Evolutionary conservation across 2,888 invertebrate genomes (phyloP).

Genomic region (Pristionchus mayeri): DNA sequence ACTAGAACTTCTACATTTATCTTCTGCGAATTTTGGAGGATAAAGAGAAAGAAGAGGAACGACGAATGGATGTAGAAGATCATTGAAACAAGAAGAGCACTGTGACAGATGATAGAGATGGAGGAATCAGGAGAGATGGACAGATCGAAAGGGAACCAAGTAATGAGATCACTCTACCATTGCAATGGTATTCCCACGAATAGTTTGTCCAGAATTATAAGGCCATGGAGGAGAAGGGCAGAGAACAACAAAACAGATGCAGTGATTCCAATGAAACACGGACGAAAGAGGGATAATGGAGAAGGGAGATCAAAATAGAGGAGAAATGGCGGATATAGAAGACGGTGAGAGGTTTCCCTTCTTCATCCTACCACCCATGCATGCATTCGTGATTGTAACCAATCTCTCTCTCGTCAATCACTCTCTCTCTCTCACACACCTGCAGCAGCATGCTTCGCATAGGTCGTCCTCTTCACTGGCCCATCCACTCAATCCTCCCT

Average conservation of each 20-base stretch:
- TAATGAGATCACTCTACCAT: background rate
- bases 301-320: background rate
- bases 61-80: background rate
- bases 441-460: constrained; percentile 47
- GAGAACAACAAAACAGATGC: background rate
- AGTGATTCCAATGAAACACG: background rate
- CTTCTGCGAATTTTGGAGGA: no score
- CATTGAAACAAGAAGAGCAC: background rate
- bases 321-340: background rate
- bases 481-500: constrained; percentile 45
- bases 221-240: background rate
- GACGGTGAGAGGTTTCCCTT: background rate
- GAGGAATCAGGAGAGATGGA: background rate
- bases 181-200: background rate
- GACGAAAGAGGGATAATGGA: no score
- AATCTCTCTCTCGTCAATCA: constrained; percentile 16
- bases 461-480: constrained; percentile 43
- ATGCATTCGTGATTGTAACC: constrained; percentile 30
- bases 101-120: background rate
- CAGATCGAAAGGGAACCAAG: no score
- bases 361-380: background rate
- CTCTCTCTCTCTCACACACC: background rate
- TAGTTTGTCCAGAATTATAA: background rate
- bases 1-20: background rate
- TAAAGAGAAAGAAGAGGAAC: background rate